Percentiles rank a stretch among this genome's conserved stretches.
phyloP scores from a whole-genome alignment of 2,797 vertebrate species.

The Anguilla obscura region DNA sequence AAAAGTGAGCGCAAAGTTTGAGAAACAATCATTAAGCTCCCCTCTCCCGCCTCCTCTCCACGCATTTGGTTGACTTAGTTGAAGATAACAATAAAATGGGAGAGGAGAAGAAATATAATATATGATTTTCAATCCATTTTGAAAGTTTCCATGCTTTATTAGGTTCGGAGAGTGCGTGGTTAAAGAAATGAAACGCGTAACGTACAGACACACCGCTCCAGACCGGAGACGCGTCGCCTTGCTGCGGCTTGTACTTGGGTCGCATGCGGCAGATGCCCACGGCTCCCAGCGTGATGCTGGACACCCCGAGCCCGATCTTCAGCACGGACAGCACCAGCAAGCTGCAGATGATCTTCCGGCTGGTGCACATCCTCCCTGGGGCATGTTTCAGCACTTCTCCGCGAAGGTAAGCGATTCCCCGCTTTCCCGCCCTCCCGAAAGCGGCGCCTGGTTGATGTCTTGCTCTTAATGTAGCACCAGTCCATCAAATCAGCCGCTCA shows the following conservation, averaged over 20 bases:
- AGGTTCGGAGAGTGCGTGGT: not conserved
- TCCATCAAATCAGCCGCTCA: not conserved
- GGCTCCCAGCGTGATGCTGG: conserved; percentile 93
- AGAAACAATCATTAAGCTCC: not conserved
- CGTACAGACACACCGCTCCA: conserved; percentile 99
- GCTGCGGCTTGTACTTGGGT: conserved; percentile 83
- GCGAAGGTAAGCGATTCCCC: conserved; percentile 61
- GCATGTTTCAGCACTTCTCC: conserved; percentile 81
- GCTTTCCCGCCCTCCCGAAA: conserved; percentile 36
- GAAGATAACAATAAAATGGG: not conserved
- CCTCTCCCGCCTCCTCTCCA: not conserved
- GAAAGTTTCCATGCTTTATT: not conserved
- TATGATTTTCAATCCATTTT: not conserved
- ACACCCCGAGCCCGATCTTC: conserved; percentile 97
- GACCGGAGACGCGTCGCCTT: conserved; percentile 97
- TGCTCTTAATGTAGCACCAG: conserved; percentile 14
- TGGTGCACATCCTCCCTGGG: conserved; percentile 94
- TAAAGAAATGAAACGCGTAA: conserved; percentile 46
- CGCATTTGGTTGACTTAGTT: not conserved
- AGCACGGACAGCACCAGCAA: conserved; percentile 92
- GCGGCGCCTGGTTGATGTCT: conserved; percentile 19
- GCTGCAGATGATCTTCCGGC: conserved; percentile 96
- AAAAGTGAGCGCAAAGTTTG: not conserved
- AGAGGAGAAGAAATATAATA: not conserved
- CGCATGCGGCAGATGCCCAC: conserved; percentile 89